phyloP scores from a whole-genome alignment of 2,797 vertebrate species.

The Acrossocheilus wenchowensis region DNA sequence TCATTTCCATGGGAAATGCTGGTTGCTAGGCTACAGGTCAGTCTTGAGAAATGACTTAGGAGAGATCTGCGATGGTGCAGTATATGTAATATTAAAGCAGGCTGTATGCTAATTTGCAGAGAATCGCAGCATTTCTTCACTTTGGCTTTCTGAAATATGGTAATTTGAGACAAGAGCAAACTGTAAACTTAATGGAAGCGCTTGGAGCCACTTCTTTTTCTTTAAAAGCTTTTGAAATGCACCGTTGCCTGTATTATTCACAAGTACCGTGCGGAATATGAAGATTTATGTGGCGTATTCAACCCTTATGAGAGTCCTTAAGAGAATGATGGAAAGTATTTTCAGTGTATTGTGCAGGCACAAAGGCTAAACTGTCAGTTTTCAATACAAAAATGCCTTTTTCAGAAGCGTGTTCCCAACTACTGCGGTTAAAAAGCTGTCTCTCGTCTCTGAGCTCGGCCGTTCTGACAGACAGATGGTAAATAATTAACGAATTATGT shows the following conservation, averaged over 20 bases:
- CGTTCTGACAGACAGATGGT: slow-evolving; percentile 3
- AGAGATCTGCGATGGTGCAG: slow-evolving; percentile 60
- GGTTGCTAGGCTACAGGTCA: slow-evolving; percentile 85
- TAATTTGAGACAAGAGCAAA: slow-evolving; percentile 32
- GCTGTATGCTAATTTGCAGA: slow-evolving; percentile 58
- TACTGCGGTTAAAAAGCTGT: not conserved
- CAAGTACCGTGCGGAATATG: slow-evolving; percentile 11
- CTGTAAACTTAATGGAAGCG: slow-evolving; percentile 31
- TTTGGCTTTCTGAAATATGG: slow-evolving; percentile 30
- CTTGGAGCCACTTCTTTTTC: not conserved
- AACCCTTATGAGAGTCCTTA: slow-evolving; percentile 2
- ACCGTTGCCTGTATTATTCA: not conserved
- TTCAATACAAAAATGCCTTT: not conserved
- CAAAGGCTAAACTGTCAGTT: not conserved
- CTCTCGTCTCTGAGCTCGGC: not conserved
- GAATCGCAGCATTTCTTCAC: slow-evolving; percentile 39
- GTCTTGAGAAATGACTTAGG: slow-evolving; percentile 65
- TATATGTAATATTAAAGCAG: slow-evolving; percentile 60
- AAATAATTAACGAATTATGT: slow-evolving; percentile 22
- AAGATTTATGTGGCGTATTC: slow-evolving; percentile 17
- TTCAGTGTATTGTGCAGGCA: not conserved
- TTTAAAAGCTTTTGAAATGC: slow-evolving; percentile 28
- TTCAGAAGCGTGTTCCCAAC: not conserved
- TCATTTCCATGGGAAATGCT: slow-evolving; percentile 70
- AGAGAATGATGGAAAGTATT: not conserved